phyloP scores from a whole-genome alignment of 2,888 invertebrate species.

The Nomada flava region DNA sequence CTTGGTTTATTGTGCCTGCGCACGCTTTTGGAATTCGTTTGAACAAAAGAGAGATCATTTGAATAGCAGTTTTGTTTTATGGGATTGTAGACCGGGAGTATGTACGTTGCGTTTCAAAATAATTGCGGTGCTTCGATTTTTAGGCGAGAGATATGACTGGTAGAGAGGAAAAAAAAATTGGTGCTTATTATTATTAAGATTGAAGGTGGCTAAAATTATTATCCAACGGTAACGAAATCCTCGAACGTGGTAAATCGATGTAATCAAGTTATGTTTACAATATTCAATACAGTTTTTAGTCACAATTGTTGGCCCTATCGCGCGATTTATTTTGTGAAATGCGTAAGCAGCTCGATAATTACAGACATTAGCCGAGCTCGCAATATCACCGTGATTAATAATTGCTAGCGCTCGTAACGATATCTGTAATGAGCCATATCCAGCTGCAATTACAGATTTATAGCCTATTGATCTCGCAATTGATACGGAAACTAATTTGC shows the following conservation, averaged over 20 bases:
- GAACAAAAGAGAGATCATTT: too few relatives aligned
- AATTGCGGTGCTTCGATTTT: too few relatives aligned
- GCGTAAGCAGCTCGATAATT: background rate
- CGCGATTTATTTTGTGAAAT: background rate
- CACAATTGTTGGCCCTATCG: background rate
- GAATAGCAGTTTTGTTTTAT: too few relatives aligned
- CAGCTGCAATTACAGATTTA: conserved; percentile 9
- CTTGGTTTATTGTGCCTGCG: background rate
- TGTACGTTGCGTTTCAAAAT: too few relatives aligned
- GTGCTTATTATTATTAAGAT: too few relatives aligned
- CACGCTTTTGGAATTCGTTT: too few relatives aligned
- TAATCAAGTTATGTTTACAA: background rate
- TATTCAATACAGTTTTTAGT: too few relatives aligned
- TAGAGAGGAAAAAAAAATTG: too few relatives aligned
- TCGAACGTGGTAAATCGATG: background rate
- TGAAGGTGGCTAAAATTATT: too few relatives aligned
- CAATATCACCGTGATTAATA: background rate
- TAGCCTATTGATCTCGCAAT: background rate
- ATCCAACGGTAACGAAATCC: too few relatives aligned
- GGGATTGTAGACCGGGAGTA: too few relatives aligned
- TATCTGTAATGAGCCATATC: conserved; percentile 9
- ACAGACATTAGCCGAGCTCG: background rate
- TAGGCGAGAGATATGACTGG: too few relatives aligned
- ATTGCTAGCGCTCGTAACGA: background rate
- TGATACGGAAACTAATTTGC: background rate